These are phyloP conservation scores for Rousettus madagascariensis DNA, from an alignment of 2,797 vertebrate species.

Conservation along the genomic window DNA sequence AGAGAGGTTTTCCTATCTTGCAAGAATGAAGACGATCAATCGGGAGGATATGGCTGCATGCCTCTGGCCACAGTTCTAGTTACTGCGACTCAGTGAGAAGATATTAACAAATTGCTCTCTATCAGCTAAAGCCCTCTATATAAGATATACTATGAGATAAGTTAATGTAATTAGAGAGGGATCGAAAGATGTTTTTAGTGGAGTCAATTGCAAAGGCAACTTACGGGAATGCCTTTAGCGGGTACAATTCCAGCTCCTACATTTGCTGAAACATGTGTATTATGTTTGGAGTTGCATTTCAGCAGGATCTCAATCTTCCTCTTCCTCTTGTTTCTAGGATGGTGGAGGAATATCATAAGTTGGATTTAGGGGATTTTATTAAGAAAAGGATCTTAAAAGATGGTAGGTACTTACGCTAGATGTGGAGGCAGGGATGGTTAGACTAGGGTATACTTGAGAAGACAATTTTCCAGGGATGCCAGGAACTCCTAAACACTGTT, in stretches of 20 bases:
- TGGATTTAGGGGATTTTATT: neutral
- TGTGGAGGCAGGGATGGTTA: neutral
- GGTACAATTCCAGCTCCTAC: neutral
- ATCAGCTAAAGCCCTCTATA: constrained; percentile 35
- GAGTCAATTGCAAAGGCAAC: neutral
- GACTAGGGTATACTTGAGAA: neutral
- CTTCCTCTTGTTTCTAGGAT: neutral
- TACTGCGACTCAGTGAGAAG: constrained; percentile 49
- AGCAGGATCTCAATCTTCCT: neutral
- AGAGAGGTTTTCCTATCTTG: constrained; percentile 45
- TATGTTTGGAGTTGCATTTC: neutral
- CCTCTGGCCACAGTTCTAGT: constrained; percentile 36
- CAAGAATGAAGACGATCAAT: constrained; percentile 37
- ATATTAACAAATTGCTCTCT: constrained; percentile 61
- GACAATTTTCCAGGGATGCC: neutral
- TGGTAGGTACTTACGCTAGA: neutral
- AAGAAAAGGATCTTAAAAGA: neutral
- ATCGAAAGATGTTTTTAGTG: neutral
- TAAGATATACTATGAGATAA: constrained; percentile 31
- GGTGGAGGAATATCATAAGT: neutral
- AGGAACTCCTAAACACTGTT: neutral
- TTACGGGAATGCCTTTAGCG: neutral
- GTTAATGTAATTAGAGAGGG: constrained; percentile 49
- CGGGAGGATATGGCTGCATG: constrained; percentile 12
- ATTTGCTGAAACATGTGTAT: neutral